Evolutionary conservation across 2,797 vertebrate species (phyloP).

Genomic region (Sebastes iracundus): DNA sequence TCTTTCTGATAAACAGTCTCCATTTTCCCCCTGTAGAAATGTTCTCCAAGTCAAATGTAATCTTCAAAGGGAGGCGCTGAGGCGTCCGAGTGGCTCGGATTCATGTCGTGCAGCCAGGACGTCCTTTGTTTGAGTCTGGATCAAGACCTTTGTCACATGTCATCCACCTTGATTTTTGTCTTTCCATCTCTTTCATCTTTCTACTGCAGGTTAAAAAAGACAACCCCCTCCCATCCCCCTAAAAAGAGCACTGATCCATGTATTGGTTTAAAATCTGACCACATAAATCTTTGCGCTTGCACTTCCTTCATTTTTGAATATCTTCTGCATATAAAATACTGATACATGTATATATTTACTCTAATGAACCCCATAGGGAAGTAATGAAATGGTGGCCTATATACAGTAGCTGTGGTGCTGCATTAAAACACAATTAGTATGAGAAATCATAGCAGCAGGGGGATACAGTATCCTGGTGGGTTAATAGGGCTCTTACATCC

Average conservation of each 20-base stretch:
- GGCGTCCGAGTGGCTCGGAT: constrained; percentile 23
- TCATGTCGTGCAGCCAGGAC: not conserved
- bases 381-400: constrained; percentile 3
- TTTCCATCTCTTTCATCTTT: not conserved
- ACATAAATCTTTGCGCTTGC: too few relatives aligned
- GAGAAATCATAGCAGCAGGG: constrained; percentile 3
- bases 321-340: not conserved
- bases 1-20: constrained; percentile 50
- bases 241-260: not conserved
- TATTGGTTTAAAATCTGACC: not conserved
- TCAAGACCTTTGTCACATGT: constrained; percentile 35
- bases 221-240: not conserved
- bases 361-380: constrained; percentile 31
- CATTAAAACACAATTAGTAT: constrained; percentile 24
- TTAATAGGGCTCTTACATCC: constrained; percentile 7
- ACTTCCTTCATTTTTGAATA: not conserved
- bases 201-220: not conserved
- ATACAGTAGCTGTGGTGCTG: not conserved
- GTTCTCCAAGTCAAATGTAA: constrained; percentile 42
- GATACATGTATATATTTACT: constrained; percentile 14
- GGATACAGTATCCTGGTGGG: not conserved
- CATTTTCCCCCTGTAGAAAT: constrained; percentile 3
- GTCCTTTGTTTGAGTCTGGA: constrained; percentile 45
- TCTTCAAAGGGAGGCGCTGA: constrained; percentile 63
- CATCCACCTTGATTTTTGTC: not conserved